Base-by-base conservation (phyloP, 2,113 vertebrate genomes). In the Nycticebus coucang region DNA sequence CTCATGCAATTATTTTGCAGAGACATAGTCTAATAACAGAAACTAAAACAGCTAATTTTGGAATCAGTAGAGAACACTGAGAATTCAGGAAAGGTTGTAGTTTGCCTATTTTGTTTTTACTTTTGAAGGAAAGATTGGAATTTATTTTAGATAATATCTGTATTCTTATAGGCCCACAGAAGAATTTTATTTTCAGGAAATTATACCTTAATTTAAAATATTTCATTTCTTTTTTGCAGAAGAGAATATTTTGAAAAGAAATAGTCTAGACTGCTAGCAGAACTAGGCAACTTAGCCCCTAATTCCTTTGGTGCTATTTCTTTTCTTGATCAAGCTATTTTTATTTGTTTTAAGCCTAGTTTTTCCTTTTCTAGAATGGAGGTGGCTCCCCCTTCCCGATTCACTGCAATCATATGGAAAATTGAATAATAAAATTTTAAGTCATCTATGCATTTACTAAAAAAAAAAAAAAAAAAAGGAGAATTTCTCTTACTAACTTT, bases 1-100 rank as follows among this genome's bases (percentile, higher is more conserved):
- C 92, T 94, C 53, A 71, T 93, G 74, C 92, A 90, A 93, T 86
- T 92, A 71, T 94, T 87, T 95, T 89, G 81, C 5, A 22, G 89
- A 91, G 75, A 89, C 18, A 74, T 53, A 57, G 86, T 75, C 69
- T 97, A 84, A 97, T 78, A 71, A 90, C 55, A 72, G 28, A 66
- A 80, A 87, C 22, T 69, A 80, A 88, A 92, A 69, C 26, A 84
- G 45, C 53, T 96, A 84, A 95, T 89, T 83, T 87, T 96, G 30
- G 66, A 93, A 83, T 87, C 30, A 71, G 59, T 5, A 66, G 33
- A 60, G 85, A 95, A 22, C n/a, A 15, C 45, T 64, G 22, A 82
- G 89, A 86, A 69, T 84, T 87, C 35, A 93, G 45, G 45, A 8
- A 69, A 68, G 1, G 2, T 62, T 81, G 24, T 59, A 22, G 1